phyloP scores from a whole-genome alignment of 2,113 vertebrate genomes.

The Catharus fuscescens region DNA sequence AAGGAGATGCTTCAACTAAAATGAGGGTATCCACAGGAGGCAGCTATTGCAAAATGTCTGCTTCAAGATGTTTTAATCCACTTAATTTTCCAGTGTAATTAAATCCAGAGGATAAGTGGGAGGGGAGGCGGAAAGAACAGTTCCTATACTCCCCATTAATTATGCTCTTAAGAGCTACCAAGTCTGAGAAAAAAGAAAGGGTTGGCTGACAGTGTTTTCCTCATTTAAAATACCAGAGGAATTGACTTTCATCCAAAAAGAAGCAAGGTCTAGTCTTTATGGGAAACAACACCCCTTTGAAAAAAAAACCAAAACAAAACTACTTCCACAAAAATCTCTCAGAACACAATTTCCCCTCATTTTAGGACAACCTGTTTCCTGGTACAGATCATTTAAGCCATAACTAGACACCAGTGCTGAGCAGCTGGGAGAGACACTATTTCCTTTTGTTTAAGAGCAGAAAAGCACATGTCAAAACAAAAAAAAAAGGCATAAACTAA shows the following conservation, averaged over 20 bases:
- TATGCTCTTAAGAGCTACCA: not conserved
- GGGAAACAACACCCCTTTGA: not conserved
- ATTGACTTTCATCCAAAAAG: not conserved
- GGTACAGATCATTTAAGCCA: not conserved
- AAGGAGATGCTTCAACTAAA: not conserved
- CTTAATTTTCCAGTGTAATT: slow-evolving; percentile 47
- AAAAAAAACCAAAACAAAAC: not conserved
- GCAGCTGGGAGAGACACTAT: not conserved
- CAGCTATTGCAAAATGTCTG: slow-evolving; percentile 26
- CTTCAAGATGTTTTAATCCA: slow-evolving; percentile 23
- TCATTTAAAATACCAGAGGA: not conserved
- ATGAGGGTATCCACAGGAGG: not conserved
- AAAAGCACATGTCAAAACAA: not conserved
- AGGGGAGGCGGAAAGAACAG: not conserved
- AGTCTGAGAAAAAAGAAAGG: not conserved
- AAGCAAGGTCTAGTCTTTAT: not conserved
- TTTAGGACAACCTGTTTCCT: not conserved
- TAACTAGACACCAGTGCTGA: not conserved
- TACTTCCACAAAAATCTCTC: not conserved
- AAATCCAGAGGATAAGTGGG: slow-evolving; percentile 32
- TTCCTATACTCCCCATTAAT: slow-evolving; percentile 17
- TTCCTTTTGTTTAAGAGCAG: not conserved
- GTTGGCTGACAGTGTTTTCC: not conserved
- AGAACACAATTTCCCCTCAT: not conserved
- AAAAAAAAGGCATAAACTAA: slow-evolving; percentile 1